phyloP scores from a whole-genome alignment of 1,140 invertebrate genomes.

The Bombus waltoni region DNA sequence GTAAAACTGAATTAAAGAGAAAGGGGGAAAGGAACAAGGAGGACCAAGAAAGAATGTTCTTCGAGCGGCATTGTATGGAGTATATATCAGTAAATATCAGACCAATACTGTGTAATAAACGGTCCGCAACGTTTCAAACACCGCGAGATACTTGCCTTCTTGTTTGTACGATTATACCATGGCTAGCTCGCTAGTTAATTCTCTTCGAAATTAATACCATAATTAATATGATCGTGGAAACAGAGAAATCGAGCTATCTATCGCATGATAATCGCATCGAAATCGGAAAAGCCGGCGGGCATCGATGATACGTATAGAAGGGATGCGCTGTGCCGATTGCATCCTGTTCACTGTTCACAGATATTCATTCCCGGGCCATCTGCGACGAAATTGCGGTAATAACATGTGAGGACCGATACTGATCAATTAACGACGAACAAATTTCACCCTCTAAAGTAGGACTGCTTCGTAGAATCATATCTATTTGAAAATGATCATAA shows the following conservation, averaged over 20 bases:
- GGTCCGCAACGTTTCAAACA: background rate
- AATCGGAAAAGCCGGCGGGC: conserved; percentile 2
- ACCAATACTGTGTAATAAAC: background rate
- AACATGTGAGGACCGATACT: background rate
- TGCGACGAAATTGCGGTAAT: conserved; percentile 23
- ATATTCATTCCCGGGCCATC: background rate
- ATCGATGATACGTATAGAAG: background rate
- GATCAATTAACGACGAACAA: conserved; percentile 15
- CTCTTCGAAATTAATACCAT: conserved; percentile 20
- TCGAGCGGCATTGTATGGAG: background rate
- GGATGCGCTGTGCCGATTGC: background rate
- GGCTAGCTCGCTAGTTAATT: background rate
- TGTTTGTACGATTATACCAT: background rate
- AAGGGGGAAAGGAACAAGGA: background rate
- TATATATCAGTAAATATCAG: background rate
- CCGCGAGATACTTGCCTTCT: background rate
- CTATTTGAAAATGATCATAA: background rate
- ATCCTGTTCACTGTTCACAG: background rate
- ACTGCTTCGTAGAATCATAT: background rate
- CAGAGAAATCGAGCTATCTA: conserved; percentile 10
- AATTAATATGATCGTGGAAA: background rate
- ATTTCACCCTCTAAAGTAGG: background rate
- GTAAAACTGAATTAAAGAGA: background rate
- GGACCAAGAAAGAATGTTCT: too few relatives aligned
- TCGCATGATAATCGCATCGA: conserved; percentile 14